Conservation (phyloP, 2,888 invertebrate genomes). For the Athripsodes cinereus region DNA sequence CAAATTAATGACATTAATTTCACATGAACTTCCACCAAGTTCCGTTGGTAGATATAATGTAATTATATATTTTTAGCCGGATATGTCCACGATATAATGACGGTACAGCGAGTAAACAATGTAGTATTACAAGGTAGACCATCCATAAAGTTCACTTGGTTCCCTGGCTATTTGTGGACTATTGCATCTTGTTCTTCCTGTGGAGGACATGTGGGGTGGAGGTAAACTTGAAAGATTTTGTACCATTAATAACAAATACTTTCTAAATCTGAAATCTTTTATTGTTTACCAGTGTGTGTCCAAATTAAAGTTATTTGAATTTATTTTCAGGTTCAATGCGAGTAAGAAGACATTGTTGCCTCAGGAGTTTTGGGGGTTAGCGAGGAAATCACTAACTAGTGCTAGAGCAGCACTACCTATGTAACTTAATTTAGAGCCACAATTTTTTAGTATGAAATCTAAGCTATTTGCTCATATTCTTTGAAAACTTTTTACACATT, state of each 20-base stretch:
- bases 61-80: constrained; percentile 40
- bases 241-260: too few relatives aligned
- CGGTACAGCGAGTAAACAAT: constrained; percentile 35
- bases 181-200: constrained; percentile 38
- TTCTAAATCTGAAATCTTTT: too few relatives aligned
- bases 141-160: constrained; percentile 44
- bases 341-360: constrained; percentile 37
- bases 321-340: constrained; percentile 39
- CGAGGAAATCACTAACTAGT: constrained; percentile 38
- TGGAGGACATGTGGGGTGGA: constrained; percentile 42
- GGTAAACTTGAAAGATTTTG: too few relatives aligned
- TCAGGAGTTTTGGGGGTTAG: constrained; percentile 41
- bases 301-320: too few relatives aligned
- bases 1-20: too few relatives aligned
- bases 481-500: too few relatives aligned
- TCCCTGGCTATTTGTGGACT: constrained; percentile 48
- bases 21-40: too few relatives aligned
- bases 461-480: too few relatives aligned
- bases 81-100: constrained; percentile 46
- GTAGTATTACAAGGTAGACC: constrained; percentile 34
- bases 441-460: too few relatives aligned
- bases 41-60: neutral
- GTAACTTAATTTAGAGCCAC: too few relatives aligned
- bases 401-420: too few relatives aligned
- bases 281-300: too few relatives aligned